Percentiles rank a stretch among this genome's conserved stretches.
These are phyloP conservation scores for Epicampocera succincta DNA, from an alignment of 2,888 invertebrate genomes.

Conservation along the genomic window DNA sequence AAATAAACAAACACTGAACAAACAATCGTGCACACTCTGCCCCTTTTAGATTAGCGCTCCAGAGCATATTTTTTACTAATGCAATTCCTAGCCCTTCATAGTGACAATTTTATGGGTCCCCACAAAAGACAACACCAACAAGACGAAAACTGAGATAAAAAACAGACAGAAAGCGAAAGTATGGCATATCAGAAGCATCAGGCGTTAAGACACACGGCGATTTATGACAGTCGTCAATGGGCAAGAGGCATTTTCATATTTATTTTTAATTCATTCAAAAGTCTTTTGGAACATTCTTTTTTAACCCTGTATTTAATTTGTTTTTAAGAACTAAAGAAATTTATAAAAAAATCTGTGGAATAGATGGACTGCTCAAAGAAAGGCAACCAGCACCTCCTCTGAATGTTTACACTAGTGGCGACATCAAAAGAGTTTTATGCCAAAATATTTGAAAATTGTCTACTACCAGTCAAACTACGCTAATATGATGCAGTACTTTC, in stretches of 20 bases:
- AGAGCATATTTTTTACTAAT: slow-evolving; percentile 38
- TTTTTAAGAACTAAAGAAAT: slow-evolving; percentile 21
- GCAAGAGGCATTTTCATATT: slow-evolving; percentile 61
- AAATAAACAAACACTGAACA: slow-evolving; percentile 67
- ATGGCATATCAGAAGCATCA: slow-evolving; percentile 52
- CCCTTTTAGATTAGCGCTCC: not conserved
- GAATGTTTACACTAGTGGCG: too few relatives aligned
- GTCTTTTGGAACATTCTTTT: slow-evolving; percentile 32
- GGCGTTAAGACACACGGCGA: slow-evolving; percentile 67
- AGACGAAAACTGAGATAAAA: slow-evolving; percentile 25
- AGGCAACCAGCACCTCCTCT: too few relatives aligned
- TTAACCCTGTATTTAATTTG: slow-evolving; percentile 18
- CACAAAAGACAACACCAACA: slow-evolving; percentile 30
- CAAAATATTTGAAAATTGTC: too few relatives aligned
- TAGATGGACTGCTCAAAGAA: too few relatives aligned
- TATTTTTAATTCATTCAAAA: slow-evolving; percentile 52
- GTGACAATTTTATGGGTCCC: slow-evolving; percentile 59
- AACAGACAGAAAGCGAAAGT: slow-evolving; percentile 40
- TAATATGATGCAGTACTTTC: too few relatives aligned
- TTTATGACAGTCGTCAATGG: slow-evolving; percentile 72
- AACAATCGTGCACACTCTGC: slow-evolving; percentile 27
- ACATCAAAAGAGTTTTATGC: too few relatives aligned
- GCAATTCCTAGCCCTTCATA: slow-evolving; percentile 65
- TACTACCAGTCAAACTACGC: too few relatives aligned
- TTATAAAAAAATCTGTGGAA: slow-evolving; percentile 2